Evolutionary conservation across 2,797 vertebrate species (phyloP).

Genomic region (Sebastiscus tertius): DNA sequence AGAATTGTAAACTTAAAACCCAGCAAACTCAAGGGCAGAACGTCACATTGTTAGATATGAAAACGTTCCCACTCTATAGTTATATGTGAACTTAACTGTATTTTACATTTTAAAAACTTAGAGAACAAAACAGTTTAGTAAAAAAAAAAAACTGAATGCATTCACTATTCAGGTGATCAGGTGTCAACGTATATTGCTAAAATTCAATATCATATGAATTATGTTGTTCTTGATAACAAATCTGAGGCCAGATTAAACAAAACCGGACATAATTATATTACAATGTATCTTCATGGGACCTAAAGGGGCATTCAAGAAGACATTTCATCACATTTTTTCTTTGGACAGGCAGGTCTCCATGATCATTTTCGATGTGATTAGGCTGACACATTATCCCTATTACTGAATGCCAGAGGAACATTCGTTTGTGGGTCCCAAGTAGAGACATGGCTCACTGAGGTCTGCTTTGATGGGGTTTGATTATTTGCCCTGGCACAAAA

Average conservation of each 20-base stretch:
- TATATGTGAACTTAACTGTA: background rate
- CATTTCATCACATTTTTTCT: too few species aligned
- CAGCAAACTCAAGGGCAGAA: background rate
- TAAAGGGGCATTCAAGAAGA: too few species aligned
- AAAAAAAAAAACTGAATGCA: background rate
- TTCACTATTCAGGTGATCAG: background rate
- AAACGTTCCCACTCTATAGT: background rate
- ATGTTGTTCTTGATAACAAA: background rate
- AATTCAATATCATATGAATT: background rate
- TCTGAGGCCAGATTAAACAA: background rate
- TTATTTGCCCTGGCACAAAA: slow-evolving; percentile 59
- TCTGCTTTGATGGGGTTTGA: slow-evolving; percentile 42
- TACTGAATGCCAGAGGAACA: slow-evolving; percentile 15
- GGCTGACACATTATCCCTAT: slow-evolving; percentile 31
- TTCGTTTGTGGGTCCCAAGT: slow-evolving; percentile 49
- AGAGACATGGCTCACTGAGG: slow-evolving; percentile 27
- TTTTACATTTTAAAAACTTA: background rate
- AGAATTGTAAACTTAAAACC: background rate
- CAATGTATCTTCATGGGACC: too few species aligned
- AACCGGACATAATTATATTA: too few species aligned
- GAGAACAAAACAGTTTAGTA: background rate
- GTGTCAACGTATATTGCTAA: background rate
- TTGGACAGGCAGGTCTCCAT: too few species aligned
- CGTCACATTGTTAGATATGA: too few species aligned
- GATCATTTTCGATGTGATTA: too few species aligned